phyloP scores from a whole-genome alignment of 1,140 invertebrate genomes.

The Bombus pyrosoma region DNA sequence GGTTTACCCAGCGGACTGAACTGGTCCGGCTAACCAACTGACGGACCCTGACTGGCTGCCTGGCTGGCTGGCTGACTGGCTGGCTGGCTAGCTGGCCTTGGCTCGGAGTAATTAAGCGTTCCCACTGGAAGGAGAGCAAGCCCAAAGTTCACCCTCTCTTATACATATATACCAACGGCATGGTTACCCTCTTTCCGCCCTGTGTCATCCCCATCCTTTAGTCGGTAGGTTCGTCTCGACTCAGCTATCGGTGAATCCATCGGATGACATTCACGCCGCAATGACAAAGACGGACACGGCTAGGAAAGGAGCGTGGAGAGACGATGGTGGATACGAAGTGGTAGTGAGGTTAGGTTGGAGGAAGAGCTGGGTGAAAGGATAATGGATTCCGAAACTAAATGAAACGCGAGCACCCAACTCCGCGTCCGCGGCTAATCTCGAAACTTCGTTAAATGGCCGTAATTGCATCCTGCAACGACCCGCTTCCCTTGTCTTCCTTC shows the following conservation, averaged over 20 bases:
- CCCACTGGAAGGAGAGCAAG: slow-evolving; percentile 42
- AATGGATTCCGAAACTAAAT: slow-evolving; percentile 80
- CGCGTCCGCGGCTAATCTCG: slow-evolving; percentile 75
- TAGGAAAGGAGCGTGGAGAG: slow-evolving; percentile 1
- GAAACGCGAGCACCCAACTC: slow-evolving; percentile 70
- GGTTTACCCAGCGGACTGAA: background rate
- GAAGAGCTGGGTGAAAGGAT: slow-evolving; percentile 65
- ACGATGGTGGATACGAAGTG: background rate
- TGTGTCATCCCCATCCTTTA: no score
- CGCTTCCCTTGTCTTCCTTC: slow-evolving; percentile 45
- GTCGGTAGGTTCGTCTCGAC: slow-evolving; percentile 13
- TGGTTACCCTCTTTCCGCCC: slow-evolving; percentile 8
- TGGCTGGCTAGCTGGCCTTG: slow-evolving; percentile 22
- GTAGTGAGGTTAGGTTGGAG: background rate
- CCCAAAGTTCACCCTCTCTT: slow-evolving; percentile 49
- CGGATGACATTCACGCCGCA: slow-evolving; percentile 41
- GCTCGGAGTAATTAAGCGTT: slow-evolving; percentile 62
- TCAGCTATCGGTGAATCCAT: slow-evolving; percentile 39
- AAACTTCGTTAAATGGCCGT: slow-evolving; percentile 80
- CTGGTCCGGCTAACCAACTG: slow-evolving; percentile 30
- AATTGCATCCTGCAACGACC: slow-evolving; percentile 75
- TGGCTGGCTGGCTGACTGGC: slow-evolving; percentile 23
- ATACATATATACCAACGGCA: slow-evolving; percentile 13
- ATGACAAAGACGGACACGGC: slow-evolving; percentile 21
- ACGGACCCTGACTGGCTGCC: slow-evolving; percentile 6